These are phyloP conservation scores for Rotaria socialis DNA, from an alignment of 2,888 invertebrate species.

Conservation along the genomic window DNA sequence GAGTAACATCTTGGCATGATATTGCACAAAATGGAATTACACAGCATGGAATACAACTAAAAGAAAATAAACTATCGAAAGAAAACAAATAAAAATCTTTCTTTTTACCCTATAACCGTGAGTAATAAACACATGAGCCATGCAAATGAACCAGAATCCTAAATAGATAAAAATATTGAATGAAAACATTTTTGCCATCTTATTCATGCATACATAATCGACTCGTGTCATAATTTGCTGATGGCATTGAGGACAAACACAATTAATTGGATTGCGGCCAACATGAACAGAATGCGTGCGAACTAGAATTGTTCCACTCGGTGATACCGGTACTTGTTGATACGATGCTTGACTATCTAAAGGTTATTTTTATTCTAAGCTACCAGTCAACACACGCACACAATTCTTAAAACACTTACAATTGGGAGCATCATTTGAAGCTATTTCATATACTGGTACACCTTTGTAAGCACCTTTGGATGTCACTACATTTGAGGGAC, in stretches of 20 bases:
- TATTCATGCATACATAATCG: background rate
- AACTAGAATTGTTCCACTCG: background rate
- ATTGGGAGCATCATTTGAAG: background rate
- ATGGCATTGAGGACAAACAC: background rate
- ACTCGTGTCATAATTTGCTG: background rate
- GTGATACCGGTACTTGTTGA: background rate
- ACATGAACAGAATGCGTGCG: background rate
- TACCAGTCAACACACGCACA: background rate
- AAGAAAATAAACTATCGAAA: background rate
- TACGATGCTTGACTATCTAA: background rate
- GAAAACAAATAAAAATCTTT: background rate
- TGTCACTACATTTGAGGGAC: background rate
- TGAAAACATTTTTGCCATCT: background rate
- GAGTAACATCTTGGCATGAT: background rate
- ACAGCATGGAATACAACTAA: slow-evolving; percentile 4
- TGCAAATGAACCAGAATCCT: slow-evolving; percentile 8
- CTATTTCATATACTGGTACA: background rate
- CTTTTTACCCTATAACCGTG: background rate
- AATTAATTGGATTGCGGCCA: background rate
- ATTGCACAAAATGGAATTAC: background rate
- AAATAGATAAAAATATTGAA: background rate
- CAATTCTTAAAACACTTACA: background rate
- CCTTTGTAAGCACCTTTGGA: background rate
- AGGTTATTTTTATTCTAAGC: background rate
- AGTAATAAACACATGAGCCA: background rate